Conservation (phyloP, 37 sponge, comb jelly and placozoan genomes). For the Sycon ciliatum region DNA sequence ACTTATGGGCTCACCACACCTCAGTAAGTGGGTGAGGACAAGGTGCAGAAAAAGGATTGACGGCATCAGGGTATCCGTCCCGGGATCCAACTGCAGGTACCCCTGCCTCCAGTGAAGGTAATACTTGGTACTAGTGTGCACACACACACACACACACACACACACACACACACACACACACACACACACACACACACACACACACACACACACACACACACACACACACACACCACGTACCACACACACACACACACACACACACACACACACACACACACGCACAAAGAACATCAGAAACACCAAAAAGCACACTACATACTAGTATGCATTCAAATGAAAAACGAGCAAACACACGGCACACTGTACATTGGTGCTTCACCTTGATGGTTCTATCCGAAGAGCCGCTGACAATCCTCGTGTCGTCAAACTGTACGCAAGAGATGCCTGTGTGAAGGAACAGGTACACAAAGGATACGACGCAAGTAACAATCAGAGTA, state of each 20-base stretch:
- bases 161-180: constrained; percentile 19
- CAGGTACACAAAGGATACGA: too few species aligned
- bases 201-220: background rate
- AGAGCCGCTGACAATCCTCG: constrained; percentile 85
- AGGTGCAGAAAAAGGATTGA: too few species aligned
- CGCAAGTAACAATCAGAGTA: too few species aligned
- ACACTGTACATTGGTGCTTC: background rate
- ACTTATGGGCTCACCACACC: too few species aligned
- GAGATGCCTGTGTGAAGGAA: constrained; percentile 59
- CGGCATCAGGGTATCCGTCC: too few species aligned
- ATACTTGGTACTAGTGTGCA: background rate
- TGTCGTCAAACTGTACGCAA: constrained; percentile 93
- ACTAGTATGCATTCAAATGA: background rate
- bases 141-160: constrained; percentile 5
- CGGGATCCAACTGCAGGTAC: too few species aligned
- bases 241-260: constrained; percentile 31
- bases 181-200: constrained; percentile 12
- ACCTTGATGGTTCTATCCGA: constrained; percentile 93
- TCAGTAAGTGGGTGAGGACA: too few species aligned
- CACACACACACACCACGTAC: background rate
- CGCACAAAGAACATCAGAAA: background rate
- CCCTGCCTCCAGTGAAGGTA: too few species aligned
- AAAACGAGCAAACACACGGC: too few species aligned
- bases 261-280: background rate
- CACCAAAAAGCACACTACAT: background rate